Base-by-base conservation (phyloP, 2,888 invertebrate species). In the Apotomis betuletana region DNA sequence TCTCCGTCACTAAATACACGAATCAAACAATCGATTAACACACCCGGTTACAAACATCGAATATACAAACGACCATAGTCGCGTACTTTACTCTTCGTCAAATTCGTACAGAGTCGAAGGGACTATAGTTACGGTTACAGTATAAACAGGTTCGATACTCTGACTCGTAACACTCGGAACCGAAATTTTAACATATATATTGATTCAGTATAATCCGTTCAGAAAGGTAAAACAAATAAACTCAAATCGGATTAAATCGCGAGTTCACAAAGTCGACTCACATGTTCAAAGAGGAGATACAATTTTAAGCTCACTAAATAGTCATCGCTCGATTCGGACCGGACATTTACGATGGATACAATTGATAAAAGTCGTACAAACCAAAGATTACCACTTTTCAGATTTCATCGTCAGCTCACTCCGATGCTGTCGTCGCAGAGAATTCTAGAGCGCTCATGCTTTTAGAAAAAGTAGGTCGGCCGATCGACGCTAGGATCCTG, bases 21-120 rank as follows among this genome's bases (percentile, higher is more conserved):
- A 70, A 69, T 73, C 68, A 69, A 70, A 73, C 60, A 55, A 64
- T 70, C 54, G 15, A 57, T 58, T 49, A 49, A 57, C 55, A 65
- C 41, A 65, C 27, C 38, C 65, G 67, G 60, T 72, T 72, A 75
- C 73, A 74, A 75, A 77, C 73, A 77, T 74, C 75, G 75, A 78
- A 75, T 75, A 69, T 70, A 64, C 68, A 65, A 63, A 77, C 78
- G 73, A 74, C 76, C 79, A 81, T 80, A 77, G 64, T 65, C 64
- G 64, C 64, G 46, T n/a, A 65, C 44, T 44, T 61, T 61, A 27
- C 46, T 27, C 64, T 41, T 55, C 55, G 57, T 65, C 65, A 55
- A 65, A 63, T 52, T 63, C 78, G 76, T 52, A 51, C 68, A 70
- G 58, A 73, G 63, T 46, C 55, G 59, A 75, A 76, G 75, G 77